Evolutionary conservation across 2,888 invertebrate species (phyloP), one percentile per base, ranked within the genome.

Genomic region (Oxycera nigricornis): DNA sequence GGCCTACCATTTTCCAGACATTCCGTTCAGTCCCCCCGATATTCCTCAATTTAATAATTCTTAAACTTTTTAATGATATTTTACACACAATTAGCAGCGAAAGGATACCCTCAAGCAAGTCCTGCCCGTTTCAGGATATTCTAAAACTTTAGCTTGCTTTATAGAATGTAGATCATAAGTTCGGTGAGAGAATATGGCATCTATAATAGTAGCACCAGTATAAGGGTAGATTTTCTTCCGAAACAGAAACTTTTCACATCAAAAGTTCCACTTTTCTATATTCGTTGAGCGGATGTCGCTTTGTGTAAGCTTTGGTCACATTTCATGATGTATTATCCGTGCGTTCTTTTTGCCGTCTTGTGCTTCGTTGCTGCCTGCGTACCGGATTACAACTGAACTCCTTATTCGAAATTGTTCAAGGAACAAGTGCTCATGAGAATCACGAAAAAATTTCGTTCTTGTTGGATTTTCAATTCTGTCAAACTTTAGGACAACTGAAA

Each of bases 381-480:
- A 24, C 28, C 65, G 20, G 9, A 50, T 26, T 20, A 14, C n/a
- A 7, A 31, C n/a, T 22, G 11, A 20, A 17, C 28, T 50, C 9
- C 26, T 26, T 22, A 50, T 11, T 50, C 30, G 9, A 35, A 30
- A 31, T 31, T 6, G n/a, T n/a, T 17, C 35, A 7, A 3, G 61
- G 31, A 28, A 61, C 20, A 24, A 9, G 14, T 1, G 22, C 20
- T 24, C 24, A 55, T 35, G 62, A 62, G 22, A n/a, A 14, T 7
- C 30, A 20, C 20, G 22, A 62, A 17, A 35, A 35, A 20, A 28
- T 68, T 28, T 31, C 31, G 20, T 61, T 28, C 68, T 41, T 11
- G 59, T 46, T 61, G 68, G 73, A 75, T 68, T 75, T 75, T 73
- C 75, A 75, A 75, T 73, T 67, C 59, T 75, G 61, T 59, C 61